A percentile compares a stretch with the other conserved stretches of the same genome.
These are phyloP conservation scores for Sciurus vulgaris DNA, from an alignment of 2,797 vertebrate species.

Conservation along the genomic window DNA sequence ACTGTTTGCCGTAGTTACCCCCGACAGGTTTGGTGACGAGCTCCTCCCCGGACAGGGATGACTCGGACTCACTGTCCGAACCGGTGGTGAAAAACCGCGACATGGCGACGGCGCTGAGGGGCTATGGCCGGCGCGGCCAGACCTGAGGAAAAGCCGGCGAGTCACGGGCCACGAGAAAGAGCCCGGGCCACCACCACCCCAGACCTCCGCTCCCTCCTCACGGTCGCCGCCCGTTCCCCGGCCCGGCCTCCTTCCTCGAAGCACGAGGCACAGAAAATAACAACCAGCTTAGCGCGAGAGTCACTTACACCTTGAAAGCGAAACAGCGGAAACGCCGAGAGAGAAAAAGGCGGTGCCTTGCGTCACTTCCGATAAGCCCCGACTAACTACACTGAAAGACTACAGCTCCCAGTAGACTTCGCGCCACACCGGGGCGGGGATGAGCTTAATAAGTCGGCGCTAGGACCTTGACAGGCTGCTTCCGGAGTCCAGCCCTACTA, in stretches of 20 bases:
- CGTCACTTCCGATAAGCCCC: constrained; percentile 71
- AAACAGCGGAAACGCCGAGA: not conserved
- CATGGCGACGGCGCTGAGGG: constrained; percentile 87
- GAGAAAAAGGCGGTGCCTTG: fast-evolving
- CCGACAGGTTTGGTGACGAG: constrained; percentile 92
- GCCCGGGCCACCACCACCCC: not conserved
- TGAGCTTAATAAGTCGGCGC: fast-evolving
- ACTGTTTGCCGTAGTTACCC: constrained; percentile 93
- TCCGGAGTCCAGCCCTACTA: fast-evolving
- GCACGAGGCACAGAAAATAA: not conserved
- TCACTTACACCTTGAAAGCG: fast-evolving
- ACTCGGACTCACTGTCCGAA: constrained; percentile 96
- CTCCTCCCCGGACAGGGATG: constrained; percentile 94
- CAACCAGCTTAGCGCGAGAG: fast-evolving
- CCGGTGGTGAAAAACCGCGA: constrained; percentile 96
- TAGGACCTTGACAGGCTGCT: fast-evolving
- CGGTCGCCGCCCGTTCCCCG: fast-evolving
- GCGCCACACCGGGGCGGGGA: not conserved
- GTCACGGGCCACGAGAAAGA: not conserved
- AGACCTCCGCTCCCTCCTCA: not conserved
- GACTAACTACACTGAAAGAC: not conserved
- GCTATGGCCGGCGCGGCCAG: not conserved
- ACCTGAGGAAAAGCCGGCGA: not conserved
- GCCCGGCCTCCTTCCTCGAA: not conserved
- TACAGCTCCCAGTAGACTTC: constrained; percentile 64